Conservation (phyloP, 1,140 invertebrate genomes). For the Drosophila grimshawi region DNA sequence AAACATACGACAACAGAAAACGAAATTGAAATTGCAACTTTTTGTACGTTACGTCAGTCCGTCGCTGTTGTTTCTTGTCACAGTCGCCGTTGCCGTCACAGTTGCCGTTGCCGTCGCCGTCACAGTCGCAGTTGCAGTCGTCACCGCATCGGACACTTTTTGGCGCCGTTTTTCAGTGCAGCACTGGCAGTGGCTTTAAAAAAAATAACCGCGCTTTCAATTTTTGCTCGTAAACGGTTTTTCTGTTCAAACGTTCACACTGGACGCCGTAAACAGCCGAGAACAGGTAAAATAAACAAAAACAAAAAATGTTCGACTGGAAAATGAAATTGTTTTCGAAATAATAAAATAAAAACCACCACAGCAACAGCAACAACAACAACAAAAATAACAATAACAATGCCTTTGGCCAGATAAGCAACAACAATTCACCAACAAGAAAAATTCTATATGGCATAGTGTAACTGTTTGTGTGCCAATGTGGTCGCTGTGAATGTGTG, state of each 20-base stretch:
- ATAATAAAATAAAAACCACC: conserved; percentile 43
- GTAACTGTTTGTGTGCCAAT: conserved; percentile 48
- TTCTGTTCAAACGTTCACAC: conserved; percentile 36
- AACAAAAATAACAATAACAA: conserved; percentile 34
- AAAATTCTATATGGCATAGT: conserved; percentile 75
- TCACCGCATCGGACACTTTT: conserved; percentile 52
- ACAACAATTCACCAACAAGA: conserved; percentile 53
- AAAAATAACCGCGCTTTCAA: conserved; percentile 45
- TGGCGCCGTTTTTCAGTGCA: conserved; percentile 67
- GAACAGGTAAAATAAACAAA: conserved; percentile 55
- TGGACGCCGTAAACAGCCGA: conserved; percentile 6
- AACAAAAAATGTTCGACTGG: conserved; percentile 13
- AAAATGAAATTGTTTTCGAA: conserved; percentile 38
- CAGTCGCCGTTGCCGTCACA: conserved; percentile 12
- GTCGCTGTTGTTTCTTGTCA: conserved; percentile 32
- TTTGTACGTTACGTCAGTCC: conserved; percentile 76
- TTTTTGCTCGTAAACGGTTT: conserved; percentile 39
- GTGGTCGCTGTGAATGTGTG: conserved; percentile 20
- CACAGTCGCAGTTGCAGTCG: conserved; percentile 17
- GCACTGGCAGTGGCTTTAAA: conserved; percentile 28
- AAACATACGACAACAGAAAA: conserved; percentile 77
- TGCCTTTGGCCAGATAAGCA: conserved; percentile 59
- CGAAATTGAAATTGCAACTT: conserved; percentile 72
- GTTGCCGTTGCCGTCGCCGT: background rate
- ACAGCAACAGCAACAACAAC: conserved; percentile 29